Percentiles rank a stretch among this genome's conserved stretches.
phyloP scores from a whole-genome alignment of 2,113 vertebrate genomes.

The Lutjanus erythropterus region DNA sequence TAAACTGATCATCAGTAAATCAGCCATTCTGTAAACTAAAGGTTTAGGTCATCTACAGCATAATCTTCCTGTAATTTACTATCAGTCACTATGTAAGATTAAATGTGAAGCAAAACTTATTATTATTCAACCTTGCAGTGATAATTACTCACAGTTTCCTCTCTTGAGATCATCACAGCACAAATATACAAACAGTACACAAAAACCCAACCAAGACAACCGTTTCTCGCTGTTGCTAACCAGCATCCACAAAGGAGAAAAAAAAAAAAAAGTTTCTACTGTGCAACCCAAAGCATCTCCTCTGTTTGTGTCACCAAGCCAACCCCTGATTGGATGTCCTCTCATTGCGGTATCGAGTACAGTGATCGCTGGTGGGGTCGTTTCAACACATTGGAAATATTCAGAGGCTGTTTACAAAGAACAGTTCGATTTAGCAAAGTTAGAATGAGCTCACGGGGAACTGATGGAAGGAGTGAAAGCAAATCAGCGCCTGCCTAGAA shows the following conservation, averaged over 20 bases:
- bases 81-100: slow-evolving; percentile 23
- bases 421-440: slow-evolving; percentile 30
- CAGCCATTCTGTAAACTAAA: slow-evolving; percentile 16
- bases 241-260: slow-evolving; percentile 34
- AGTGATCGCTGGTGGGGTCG: slow-evolving; percentile 42
- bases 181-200: slow-evolving; percentile 50
- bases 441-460: slow-evolving; percentile 39
- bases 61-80: slow-evolving; percentile 40
- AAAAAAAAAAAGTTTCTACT: slow-evolving; percentile 5
- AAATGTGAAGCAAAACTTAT: slow-evolving; percentile 20
- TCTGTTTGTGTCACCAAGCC: slow-evolving; percentile 48
- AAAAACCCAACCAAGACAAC: slow-evolving; percentile 42
- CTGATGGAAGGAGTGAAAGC: slow-evolving; percentile 34
- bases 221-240: slow-evolving; percentile 48
- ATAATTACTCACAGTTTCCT: slow-evolving; percentile 51
- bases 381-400: slow-evolving; percentile 60
- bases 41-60: slow-evolving; percentile 45
- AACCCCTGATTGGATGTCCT: slow-evolving; percentile 36
- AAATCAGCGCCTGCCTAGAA: slow-evolving; percentile 17
- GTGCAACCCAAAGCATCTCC: slow-evolving; percentile 20
- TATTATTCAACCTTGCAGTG: slow-evolving; percentile 42
- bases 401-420: slow-evolving; percentile 48
- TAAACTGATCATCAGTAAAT: slow-evolving; percentile 38
- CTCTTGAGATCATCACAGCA: slow-evolving; percentile 35
- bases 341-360: slow-evolving; percentile 9